Evolutionary conservation across 2,113 vertebrate species (phyloP), one percentile per base, ranked within the genome.

Genomic region (Nothoprocta pentlandii): DNA sequence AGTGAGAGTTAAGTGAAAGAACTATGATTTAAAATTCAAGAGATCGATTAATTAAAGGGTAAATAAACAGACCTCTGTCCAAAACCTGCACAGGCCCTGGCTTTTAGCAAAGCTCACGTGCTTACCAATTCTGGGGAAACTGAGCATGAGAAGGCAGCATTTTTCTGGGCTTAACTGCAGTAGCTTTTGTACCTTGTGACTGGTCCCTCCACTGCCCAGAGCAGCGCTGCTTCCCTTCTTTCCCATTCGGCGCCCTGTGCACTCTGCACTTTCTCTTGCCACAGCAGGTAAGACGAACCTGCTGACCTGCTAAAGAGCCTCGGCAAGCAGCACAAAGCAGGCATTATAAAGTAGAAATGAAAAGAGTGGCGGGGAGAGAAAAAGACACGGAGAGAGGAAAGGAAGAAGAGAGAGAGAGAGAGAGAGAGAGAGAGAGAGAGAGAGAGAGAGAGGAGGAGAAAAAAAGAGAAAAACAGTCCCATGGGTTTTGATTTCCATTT

Each of bases 91-190:
- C 53, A 68, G 32, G 7, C 41, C 26, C 58, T 12, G 39, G 15
- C 41, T 56, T 82, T 26, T 9, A 75, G 44, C 56, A 83, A 75
- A 56, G 3, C 46, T 0, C 0, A 30, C 0, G 21, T 13, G 5
- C 23, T 3, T 13, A 9, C 1, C 9, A 32, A 15, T 61, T 62
- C 56, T 36, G 14, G 23, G 20, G 34, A 44, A 86, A 66, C 30
- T 6, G 23, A 58, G 39, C 17, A 51, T 0, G 1, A 51, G 12
- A 82, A 53, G 6, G 12, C 6, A 13, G 6, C 3, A 25, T 41
- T 75, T 67, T 62, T 41, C 61, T 26, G 12, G 32, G 34, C 2
- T 54, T 81, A 44, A 26, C 34, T 51, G 49, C 23, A 67, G 49
- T 36, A 59, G 13, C 42, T 78, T 64, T 26, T 30, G 34, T 49